Base-by-base conservation (phyloP, 2,113 vertebrate species). In the Scalopus aquaticus region DNA sequence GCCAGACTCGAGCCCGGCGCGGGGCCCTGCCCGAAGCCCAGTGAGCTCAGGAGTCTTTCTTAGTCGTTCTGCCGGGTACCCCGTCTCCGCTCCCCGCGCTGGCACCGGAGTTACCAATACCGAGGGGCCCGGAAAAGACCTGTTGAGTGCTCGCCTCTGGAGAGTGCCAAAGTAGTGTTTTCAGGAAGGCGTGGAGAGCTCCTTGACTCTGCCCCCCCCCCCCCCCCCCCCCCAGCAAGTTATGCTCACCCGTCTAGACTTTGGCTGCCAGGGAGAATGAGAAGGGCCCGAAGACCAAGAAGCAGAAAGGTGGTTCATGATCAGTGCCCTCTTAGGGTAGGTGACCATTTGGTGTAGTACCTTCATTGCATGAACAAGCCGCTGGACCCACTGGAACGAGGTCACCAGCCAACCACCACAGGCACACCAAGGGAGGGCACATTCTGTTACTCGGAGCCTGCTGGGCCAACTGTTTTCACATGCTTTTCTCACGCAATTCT, bases 31-130 rank as follows among this genome's bases (percentile, higher is more conserved):
- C 32, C 17, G 30, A 3, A 16, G 30, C 54, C 0, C 4, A 2
- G 51, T 15, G 39, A 24, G 56, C 81, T 19, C 54, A 0, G 49
- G 35, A 9, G 17, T 20, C 28, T 5, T 13, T 24, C 8, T 7
- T 0, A 28, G 37, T 9, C 9, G 11, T 1, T n/a, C 19, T 22
- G 30, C 10, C 8, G 1, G 24, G 3, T 70, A 5, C 42, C n/a
- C 3, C 46, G 49, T 9, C 17, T 17, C 28, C 22, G 0, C 54
- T 46, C 54, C 44, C 60, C 22, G n/a, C 39, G 44, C 4, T 11
- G 74, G 39, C 46, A 0, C 24, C 3, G 28, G 51, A 11, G 73
- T 80, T 9, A 16, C 51, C 28, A 9, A 24, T 10, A 5, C 9
- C 3, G 30, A 46, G 20, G 54, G 17, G 6, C 56, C 6, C 62